A percentile compares a stretch with the other conserved stretches of the same genome.
Evolutionary conservation across 1,140 invertebrate species (phyloP).

Genomic region (Drosophila guanche): DNA sequence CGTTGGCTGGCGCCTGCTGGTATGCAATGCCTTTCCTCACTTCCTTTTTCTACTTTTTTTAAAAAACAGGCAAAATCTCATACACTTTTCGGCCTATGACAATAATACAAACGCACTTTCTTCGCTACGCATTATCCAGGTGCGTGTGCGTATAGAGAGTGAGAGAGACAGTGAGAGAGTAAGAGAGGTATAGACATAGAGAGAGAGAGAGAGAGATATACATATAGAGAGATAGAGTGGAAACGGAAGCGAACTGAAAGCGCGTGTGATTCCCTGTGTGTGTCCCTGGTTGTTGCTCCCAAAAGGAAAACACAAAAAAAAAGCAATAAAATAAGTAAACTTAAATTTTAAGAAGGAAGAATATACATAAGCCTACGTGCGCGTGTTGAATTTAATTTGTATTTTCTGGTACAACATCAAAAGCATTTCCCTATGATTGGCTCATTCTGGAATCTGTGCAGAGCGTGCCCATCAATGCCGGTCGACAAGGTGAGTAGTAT

Average conservation of each 20-base stretch:
- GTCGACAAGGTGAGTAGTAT: constrained; percentile 92
- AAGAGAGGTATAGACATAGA: constrained; percentile 8
- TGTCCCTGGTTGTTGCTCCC: constrained; percentile 54
- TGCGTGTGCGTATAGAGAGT: constrained; percentile 68
- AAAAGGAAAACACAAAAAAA: constrained; percentile 28
- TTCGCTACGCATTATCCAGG: constrained; percentile 68
- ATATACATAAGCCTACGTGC: constrained; percentile 23
- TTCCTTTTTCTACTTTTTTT: constrained; percentile 24
- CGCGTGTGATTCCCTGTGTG: constrained; percentile 47
- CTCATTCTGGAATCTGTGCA: constrained; percentile 96
- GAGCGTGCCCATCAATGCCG: constrained; percentile 96
- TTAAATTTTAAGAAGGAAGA: constrained; percentile 18
- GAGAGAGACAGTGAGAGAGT: constrained; percentile 20
- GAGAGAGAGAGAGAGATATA: constrained; percentile 13
- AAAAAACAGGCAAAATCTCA: constrained; percentile 47
- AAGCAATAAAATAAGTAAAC: constrained; percentile 22
- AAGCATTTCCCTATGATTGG: constrained; percentile 90
- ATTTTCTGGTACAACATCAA: constrained; percentile 65
- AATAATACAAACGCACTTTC: constrained; percentile 71
- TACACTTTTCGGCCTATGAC: constrained; percentile 60
- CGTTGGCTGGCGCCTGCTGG: constrained; percentile 50
- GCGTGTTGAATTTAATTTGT: constrained; percentile 64
- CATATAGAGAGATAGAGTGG: constrained; percentile 1
- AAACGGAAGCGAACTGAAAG: constrained; percentile 5
- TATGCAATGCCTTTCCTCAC: constrained; percentile 71